A percentile compares a stretch with the other conserved stretches of the same genome.
Evolutionary conservation across 2,797 vertebrate genomes (phyloP).

Genomic region (Phoeniculus purpureus): DNA sequence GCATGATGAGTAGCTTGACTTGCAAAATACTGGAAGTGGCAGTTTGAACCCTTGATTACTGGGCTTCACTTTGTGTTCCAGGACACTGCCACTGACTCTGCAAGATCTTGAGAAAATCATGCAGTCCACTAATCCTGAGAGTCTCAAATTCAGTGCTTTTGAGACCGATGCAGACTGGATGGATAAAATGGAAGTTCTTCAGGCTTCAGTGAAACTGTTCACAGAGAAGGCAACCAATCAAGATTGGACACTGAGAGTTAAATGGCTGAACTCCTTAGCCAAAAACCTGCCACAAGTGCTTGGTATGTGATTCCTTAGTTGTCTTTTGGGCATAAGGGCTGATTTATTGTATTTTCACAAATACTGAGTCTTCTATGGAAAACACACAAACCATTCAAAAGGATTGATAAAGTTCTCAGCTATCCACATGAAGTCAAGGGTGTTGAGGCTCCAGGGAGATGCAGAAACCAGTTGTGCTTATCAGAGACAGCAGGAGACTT

Average conservation of each 20-base stretch:
- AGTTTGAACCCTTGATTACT: neutral
- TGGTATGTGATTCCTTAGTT: slow-evolving; percentile 68
- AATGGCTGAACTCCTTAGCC: slow-evolving; percentile 89
- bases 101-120: slow-evolving; percentile 87
- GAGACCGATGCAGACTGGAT: slow-evolving; percentile 76
- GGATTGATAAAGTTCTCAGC: neutral
- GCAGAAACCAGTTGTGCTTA: neutral
- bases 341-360: neutral
- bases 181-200: slow-evolving; percentile 83
- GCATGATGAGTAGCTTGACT: neutral
- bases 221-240: slow-evolving; percentile 90
- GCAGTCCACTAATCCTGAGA: slow-evolving; percentile 83
- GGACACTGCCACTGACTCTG: slow-evolving; percentile 87
- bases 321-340: neutral
- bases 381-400: neutral
- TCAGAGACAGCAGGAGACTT: neutral
- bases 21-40: neutral
- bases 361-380: fast-evolving
- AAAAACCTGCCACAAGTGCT: slow-evolving; percentile 79
- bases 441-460: neutral
- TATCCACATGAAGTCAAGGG: neutral
- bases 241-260: slow-evolving; percentile 92
- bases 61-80: slow-evolving; percentile 68
- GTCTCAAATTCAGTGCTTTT: slow-evolving; percentile 79
- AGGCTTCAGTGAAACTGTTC: slow-evolving; percentile 86